phyloP scores from a whole-genome alignment of 1,140 invertebrate genomes.

The Cotesia glomerata region DNA sequence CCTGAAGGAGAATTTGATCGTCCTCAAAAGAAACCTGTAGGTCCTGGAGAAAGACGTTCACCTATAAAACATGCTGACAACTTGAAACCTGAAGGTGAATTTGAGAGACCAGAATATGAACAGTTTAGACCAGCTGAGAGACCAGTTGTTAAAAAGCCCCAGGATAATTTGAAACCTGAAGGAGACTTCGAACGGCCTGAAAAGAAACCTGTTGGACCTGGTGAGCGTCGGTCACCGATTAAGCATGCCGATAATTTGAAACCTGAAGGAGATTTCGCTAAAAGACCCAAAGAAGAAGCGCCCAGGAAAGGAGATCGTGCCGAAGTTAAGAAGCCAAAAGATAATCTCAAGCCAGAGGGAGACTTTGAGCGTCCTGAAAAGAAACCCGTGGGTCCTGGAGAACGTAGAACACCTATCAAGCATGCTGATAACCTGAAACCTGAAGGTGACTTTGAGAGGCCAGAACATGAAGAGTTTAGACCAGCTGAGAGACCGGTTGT shows the following conservation, averaged over 20 bases:
- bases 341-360: constrained; percentile 59
- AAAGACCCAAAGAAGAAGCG: constrained; percentile 48
- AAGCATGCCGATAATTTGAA: too few relatives aligned
- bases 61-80: constrained; percentile 58
- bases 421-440: constrained; percentile 60
- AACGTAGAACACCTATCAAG: constrained; percentile 51
- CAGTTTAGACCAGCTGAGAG: constrained; percentile 41
- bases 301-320: constrained; percentile 60
- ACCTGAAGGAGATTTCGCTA: constrained; percentile 25
- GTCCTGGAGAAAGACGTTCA: constrained; percentile 63
- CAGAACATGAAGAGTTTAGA: constrained; percentile 55
- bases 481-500: constrained; percentile 64
- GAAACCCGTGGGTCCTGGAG: constrained; percentile 32
- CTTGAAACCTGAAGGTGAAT: too few relatives aligned
- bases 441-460: constrained; percentile 65
- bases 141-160: constrained; percentile 62
- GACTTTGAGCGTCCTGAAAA: constrained; percentile 58
- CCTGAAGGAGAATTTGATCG: constrained; percentile 69
- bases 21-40: constrained; percentile 52
- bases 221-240: too few relatives aligned
- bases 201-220: constrained; percentile 40
- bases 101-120: constrained; percentile 59
- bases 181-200: constrained; percentile 66
- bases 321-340: constrained; percentile 52
- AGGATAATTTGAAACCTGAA: constrained; percentile 72